phyloP scores from a whole-genome alignment of 2,888 invertebrate genomes.

The Ophioninae sp. region DNA sequence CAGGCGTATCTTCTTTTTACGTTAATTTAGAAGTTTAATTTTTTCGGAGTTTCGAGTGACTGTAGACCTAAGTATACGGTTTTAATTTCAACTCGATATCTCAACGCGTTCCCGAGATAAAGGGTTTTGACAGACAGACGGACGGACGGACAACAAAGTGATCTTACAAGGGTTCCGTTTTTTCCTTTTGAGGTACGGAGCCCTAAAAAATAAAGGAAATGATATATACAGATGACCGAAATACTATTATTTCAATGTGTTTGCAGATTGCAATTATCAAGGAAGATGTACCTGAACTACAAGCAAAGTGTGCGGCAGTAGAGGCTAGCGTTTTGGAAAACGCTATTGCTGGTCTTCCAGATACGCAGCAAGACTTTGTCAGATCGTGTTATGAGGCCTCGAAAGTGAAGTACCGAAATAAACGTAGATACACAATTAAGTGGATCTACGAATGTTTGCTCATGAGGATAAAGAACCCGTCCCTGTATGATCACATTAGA shows the following conservation, averaged over 20 bases:
- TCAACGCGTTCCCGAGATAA: no score
- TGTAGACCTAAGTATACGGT: no score
- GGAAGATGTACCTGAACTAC: neutral
- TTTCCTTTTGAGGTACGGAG: no score
- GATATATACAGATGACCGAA: neutral
- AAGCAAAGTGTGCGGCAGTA: slow-evolving; percentile 5
- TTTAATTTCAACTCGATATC: no score
- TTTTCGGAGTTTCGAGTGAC: no score
- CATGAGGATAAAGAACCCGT: slow-evolving; percentile 23
- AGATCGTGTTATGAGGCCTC: slow-evolving; percentile 10
- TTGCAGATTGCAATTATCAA: neutral
- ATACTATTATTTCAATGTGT: slow-evolving; percentile 14
- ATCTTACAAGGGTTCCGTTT: no score
- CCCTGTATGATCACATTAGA: slow-evolving; percentile 14
- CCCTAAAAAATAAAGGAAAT: no score
- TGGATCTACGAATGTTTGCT: slow-evolving; percentile 28
- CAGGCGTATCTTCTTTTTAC: no score
- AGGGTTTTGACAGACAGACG: no score
- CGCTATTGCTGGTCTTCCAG: neutral
- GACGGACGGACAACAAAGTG: no score
- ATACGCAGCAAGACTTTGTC: neutral
- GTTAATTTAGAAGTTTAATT: no score
- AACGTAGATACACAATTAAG: slow-evolving; percentile 5
- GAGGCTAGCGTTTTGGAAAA: neutral
- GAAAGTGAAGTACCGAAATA: neutral